phyloP scores from a whole-genome alignment of 2,888 invertebrate genomes.

The Onthophagus sagittarius region DNA sequence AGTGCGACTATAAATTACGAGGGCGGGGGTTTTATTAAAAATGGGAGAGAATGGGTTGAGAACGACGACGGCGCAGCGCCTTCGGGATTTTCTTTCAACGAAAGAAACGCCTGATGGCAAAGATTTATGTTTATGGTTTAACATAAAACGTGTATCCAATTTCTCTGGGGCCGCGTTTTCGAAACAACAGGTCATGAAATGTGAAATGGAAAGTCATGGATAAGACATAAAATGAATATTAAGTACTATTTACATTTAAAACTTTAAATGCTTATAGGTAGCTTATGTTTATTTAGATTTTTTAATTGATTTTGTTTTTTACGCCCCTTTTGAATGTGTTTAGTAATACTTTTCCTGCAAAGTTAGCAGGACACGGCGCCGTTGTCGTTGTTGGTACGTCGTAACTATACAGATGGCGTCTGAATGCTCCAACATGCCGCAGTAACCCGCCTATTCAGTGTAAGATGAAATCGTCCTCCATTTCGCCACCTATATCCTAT shows the following conservation, averaged over 20 bases:
- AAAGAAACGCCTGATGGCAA: not conserved
- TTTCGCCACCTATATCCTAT: slow-evolving; percentile 32
- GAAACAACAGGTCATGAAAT: not conserved
- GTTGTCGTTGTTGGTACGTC: not conserved
- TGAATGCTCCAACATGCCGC: slow-evolving; percentile 42
- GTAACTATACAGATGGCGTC: slow-evolving; percentile 24
- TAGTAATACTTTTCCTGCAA: not conserved
- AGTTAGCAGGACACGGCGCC: not conserved
- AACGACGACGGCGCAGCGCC: not conserved
- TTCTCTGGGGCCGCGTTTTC: not conserved
- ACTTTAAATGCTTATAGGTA: not conserved
- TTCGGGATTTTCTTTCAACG: not conserved
- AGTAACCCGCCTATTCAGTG: slow-evolving; percentile 49
- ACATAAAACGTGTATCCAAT: not conserved
- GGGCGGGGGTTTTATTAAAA: slow-evolving; percentile 7
- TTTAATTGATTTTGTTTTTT: no score
- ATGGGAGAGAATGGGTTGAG: slow-evolving; percentile 4
- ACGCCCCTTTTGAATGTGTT: not conserved
- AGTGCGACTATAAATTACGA: slow-evolving; percentile 13
- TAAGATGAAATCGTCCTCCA: slow-evolving; percentile 46
- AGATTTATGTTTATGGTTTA: not conserved
- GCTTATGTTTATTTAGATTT: no score
- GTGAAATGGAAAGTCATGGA: not conserved
- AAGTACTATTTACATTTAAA: not conserved
- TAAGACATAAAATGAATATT: not conserved